A percentile compares a stretch with the other conserved stretches of the same genome.
phyloP scores from a whole-genome alignment of 2,113 vertebrate genomes.

The Stigmatopora argus region DNA sequence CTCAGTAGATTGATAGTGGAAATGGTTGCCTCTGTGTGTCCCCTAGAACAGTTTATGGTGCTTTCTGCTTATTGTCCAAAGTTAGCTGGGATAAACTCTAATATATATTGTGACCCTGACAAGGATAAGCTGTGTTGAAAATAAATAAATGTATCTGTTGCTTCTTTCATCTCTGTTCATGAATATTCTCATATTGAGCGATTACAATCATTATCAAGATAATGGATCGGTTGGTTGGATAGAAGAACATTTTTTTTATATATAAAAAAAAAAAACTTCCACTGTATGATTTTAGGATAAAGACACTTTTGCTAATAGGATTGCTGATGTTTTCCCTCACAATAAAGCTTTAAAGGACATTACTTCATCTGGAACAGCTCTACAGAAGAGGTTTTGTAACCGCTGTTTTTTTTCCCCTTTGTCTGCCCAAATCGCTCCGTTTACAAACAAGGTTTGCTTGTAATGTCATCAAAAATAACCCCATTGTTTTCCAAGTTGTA shows the following conservation, averaged over 20 bases:
- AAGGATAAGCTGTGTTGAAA: too few relatives aligned
- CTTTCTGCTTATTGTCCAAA: too few relatives aligned
- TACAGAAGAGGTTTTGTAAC: slow-evolving; percentile 15
- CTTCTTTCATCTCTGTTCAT: background rate
- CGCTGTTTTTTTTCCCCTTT: slow-evolving; percentile 23
- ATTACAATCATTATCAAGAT: slow-evolving; percentile 31
- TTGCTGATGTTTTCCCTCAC: slow-evolving; percentile 16
- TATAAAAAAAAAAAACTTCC: slow-evolving; percentile 2
- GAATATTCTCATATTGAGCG: slow-evolving; percentile 35
- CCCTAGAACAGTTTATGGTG: too few relatives aligned
- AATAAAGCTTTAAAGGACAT: slow-evolving; percentile 14
- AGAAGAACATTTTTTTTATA: background rate
- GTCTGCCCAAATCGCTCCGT: slow-evolving; percentile 17
- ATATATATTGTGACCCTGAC: too few relatives aligned
- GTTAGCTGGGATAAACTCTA: too few relatives aligned
- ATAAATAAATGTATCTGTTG: background rate
- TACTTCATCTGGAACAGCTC: slow-evolving; percentile 13
- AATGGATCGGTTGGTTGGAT: background rate
- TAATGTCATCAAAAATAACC: slow-evolving; percentile 23
- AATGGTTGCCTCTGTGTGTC: too few relatives aligned
- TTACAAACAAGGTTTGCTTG: slow-evolving; percentile 24
- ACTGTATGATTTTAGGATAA: slow-evolving; percentile 29
- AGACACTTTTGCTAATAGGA: slow-evolving; percentile 17
- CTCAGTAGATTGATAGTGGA: too few relatives aligned
- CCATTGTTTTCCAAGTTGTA: slow-evolving; percentile 48